Evolutionary conservation across 2,113 vertebrate species (phyloP), one percentile per base, ranked within the genome.

Genomic region (Gnathonemus longibarbis): DNA sequence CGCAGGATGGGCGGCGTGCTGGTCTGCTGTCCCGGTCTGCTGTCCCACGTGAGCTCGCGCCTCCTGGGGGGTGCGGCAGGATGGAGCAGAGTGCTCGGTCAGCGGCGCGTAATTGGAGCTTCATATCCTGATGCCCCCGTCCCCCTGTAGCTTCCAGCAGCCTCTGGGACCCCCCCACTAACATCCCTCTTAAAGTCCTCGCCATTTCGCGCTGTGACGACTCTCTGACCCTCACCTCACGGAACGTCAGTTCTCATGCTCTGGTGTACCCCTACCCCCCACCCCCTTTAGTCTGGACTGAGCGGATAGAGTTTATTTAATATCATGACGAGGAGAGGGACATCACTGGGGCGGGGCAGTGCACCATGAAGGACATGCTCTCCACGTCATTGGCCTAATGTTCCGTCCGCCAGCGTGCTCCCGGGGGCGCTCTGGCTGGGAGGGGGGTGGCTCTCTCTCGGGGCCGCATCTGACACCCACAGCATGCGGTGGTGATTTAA

Each of bases 241-340:
- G 53, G 19, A 56, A 56, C 5, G 53, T 56, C 53, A 56, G 0
- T 56, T 56, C 19, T 45, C 70, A 39, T 77, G 31, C 62, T 15
- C 49, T n/a, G 31, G 45, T 5, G 52, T 39, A 6, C 9, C 50
- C 7, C 53, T 0, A 2, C 17, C 17, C 56, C 53, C 45, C 49
- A 2, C 53, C 39, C 39, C 83, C 80, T 48, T 85, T 89, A 84
- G 53, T 31, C 80, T n/a, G 50, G 80, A 50, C 70, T 53, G 66
- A 89, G 74, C n/a, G 31, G 77, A 62, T 84, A 13, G 31, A 85
- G 89, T 89, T 58, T 84, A 84, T 89, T 89, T 89, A 89, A 89
- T 84, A 62, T 52, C 35, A 31, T 85, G 89, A 85, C 52, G 13
- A 46, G 31, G 53, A 56, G 50, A 31, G 21, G 84, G 56, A n/a